Conservation (phyloP, 2,888 invertebrate species). For the Campoletis raptor region DNA sequence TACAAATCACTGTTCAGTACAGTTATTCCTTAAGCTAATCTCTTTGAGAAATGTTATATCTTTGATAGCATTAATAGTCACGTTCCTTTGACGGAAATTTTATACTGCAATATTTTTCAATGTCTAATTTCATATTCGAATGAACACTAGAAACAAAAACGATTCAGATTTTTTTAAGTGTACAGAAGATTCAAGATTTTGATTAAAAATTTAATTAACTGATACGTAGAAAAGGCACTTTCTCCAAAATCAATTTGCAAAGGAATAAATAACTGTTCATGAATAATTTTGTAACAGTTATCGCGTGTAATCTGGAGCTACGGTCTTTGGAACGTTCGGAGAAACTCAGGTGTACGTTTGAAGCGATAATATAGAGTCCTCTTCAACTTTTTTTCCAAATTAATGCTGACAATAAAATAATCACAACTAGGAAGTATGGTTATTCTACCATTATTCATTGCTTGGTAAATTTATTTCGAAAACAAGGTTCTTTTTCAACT, state of each 20-base stretch:
- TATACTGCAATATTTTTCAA: not conserved
- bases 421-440: not conserved
- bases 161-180: not conserved
- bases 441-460: not conserved
- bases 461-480: not conserved
- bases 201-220: too few species aligned
- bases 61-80: not conserved
- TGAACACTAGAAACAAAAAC: not conserved
- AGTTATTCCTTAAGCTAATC: not conserved
- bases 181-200: too few species aligned
- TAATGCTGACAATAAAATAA: not conserved
- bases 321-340: too few species aligned
- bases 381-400: not conserved
- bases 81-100: not conserved
- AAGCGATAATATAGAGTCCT: too few species aligned
- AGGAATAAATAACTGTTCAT: too few species aligned
- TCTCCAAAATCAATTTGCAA: too few species aligned
- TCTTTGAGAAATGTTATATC: not conserved
- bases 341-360: too few species aligned
- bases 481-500: not conserved
- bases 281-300: too few species aligned
- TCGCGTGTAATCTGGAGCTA: too few species aligned
- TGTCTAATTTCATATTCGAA: not conserved
- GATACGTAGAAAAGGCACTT: not conserved
- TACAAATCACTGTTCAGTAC: not conserved